Percentiles rank a stretch among this genome's conserved stretches.
Evolutionary conservation across 1,140 invertebrate genomes (phyloP).

Genomic region (Melitaea cinxia): DNA sequence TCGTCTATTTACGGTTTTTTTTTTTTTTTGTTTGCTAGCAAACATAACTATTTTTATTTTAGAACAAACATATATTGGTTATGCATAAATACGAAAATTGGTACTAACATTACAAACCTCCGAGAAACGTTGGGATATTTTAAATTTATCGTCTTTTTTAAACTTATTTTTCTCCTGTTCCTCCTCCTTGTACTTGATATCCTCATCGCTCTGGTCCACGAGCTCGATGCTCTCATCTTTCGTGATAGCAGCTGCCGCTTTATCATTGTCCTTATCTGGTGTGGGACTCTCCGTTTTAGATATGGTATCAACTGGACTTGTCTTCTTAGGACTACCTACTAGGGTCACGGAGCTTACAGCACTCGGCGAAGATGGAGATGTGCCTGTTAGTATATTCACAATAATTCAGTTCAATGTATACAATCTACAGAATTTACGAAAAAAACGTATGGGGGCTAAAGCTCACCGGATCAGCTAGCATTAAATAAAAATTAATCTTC

Average conservation of each 20-base stretch:
- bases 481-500: too few species aligned
- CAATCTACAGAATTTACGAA: too few species aligned
- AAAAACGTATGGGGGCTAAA: too few species aligned
- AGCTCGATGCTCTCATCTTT: constrained; percentile 77
- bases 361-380: constrained; percentile 85
- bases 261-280: constrained; percentile 59
- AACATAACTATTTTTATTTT: too few species aligned
- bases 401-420: too few species aligned
- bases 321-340: constrained; percentile 82
- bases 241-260: constrained; percentile 40
- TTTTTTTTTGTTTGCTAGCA: too few species aligned
- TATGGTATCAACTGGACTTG: constrained; percentile 52
- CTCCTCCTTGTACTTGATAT: background rate
- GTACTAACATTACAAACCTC: constrained; percentile 55
- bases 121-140: constrained; percentile 72
- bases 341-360: constrained; percentile 88
- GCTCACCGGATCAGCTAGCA: too few species aligned
- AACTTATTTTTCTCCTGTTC: constrained; percentile 68
- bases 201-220: constrained; percentile 70
- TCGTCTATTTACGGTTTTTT: too few species aligned
- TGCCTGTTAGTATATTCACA: constrained; percentile 40
- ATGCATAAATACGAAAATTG: background rate
- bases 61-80: too few species aligned
- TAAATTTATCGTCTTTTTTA: constrained; percentile 70
- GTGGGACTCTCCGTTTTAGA: constrained; percentile 41